Base-by-base conservation (phyloP, 2,888 invertebrate genomes). In the Pammene fasciana region DNA sequence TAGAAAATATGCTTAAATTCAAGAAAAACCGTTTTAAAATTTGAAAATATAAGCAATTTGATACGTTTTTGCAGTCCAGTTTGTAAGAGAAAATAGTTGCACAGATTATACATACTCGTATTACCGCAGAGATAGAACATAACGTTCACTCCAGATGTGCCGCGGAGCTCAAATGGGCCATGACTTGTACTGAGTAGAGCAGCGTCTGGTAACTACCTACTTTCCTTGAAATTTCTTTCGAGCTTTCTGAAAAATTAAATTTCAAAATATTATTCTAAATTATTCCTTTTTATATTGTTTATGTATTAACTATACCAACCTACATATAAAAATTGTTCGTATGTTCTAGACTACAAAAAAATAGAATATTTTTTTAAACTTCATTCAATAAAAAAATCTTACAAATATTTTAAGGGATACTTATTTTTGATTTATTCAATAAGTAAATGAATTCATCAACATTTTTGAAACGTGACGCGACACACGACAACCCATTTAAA, bases 121-220 rank as follows among this genome's bases (percentile, higher is more conserved):
- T 81, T 79, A 78, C 18, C 72, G 48, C 71, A 74, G 16, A 72
- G 75, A 79, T 78, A 78, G 74, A 74, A 76, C 76, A 76, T 81
- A 80, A 80, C 76, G 75, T 76, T 67, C 72, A 66, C 75, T 76
- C 76, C 77, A 81, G 74, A 76, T 75, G 74, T 64, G 72, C 68
- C 36, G 38, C 6, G 55, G 66, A 11, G 52, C 43, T 54, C 41
- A 59, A 66, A 59, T 52, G 66, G 41, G 66, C 41, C 34, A 48
- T 41, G 48, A 48, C 38, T 10, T 48, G 41, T 18, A 16, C 50
- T 38, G 50, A 10, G 45, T 14, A 48, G 14, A 43, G 18, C 43
- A 61, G 10, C 34, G 50, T 18, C 4, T 61, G 38, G 59, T 59
- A 14, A 59, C 26, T 59, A 45, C 6, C 26, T 59, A 45, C 6